Percentiles rank a stretch among this genome's conserved stretches.
phyloP scores from a whole-genome alignment of 2,113 vertebrate genomes.

The Ifrita kowaldi region DNA sequence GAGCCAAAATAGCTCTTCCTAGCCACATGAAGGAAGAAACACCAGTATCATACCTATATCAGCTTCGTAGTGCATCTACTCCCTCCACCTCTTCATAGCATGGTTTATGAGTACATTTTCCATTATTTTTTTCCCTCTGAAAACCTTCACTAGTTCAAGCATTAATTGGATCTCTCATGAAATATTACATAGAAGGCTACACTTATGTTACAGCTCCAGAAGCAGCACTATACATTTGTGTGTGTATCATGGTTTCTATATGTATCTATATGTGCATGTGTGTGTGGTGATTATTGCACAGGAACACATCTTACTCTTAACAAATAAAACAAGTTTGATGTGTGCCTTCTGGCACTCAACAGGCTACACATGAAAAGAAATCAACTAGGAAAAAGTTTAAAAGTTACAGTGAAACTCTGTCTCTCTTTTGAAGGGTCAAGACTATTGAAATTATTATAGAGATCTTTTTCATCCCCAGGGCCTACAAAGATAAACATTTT shows the following conservation, averaged over 20 bases:
- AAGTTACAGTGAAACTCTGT: neutral
- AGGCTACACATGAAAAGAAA: neutral
- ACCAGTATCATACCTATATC: neutral
- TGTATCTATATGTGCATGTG: fast-evolving
- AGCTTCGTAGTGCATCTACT: neutral
- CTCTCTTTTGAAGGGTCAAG: neutral
- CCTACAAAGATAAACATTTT: neutral
- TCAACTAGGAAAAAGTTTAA: neutral
- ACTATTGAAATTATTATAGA: neutral
- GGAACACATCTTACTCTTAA: neutral
- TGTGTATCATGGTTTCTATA: neutral
- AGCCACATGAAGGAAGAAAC: neutral
- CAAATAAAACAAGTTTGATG: neutral
- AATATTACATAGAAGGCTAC: neutral
- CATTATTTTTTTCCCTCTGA: neutral
- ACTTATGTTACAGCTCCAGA: neutral
- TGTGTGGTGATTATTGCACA: neutral
- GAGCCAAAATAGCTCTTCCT: neutral
- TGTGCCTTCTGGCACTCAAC: neutral
- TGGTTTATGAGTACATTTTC: neutral
- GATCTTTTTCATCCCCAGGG: neutral
- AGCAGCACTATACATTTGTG: neutral
- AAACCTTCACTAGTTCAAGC: neutral
- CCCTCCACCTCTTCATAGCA: neutral
- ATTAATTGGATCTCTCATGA: neutral